These are phyloP conservation scores for Drosophila nasuta DNA, from an alignment of 1,140 invertebrate genomes.

Conservation along the genomic window DNA sequence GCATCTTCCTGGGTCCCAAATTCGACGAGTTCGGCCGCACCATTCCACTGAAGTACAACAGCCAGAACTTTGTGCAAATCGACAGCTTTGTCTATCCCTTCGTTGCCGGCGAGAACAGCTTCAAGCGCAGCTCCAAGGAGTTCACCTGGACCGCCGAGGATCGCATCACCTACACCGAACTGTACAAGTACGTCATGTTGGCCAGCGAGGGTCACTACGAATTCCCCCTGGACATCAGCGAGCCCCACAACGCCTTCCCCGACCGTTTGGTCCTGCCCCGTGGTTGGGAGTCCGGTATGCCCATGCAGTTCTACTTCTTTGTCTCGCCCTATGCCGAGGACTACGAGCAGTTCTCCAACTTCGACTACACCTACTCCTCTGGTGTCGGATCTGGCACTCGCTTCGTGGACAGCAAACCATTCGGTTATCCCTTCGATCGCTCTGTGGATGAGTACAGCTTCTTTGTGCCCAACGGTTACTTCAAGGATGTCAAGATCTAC, in stretches of 20 bases:
- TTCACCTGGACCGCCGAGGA: slow-evolving; percentile 88
- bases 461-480: slow-evolving; percentile 82
- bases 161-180: slow-evolving; percentile 87
- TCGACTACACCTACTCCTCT: slow-evolving; percentile 62
- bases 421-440: slow-evolving; percentile 85
- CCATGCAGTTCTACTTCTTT: slow-evolving; percentile 87
- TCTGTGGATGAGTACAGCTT: slow-evolving; percentile 78
- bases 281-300: slow-evolving; percentile 87
- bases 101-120: slow-evolving; percentile 88
- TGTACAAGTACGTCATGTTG: slow-evolving; percentile 87
- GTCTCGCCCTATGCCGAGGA: slow-evolving; percentile 84
- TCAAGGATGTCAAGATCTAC: slow-evolving; percentile 84
- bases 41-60: slow-evolving; percentile 87
- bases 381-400: slow-evolving; percentile 74
- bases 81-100: slow-evolving; percentile 89
- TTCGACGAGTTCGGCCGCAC: slow-evolving; percentile 86
- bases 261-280: slow-evolving; percentile 87
- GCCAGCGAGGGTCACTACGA: slow-evolving; percentile 85
- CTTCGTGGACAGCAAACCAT: slow-evolving; percentile 70
- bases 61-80: slow-evolving; percentile 88
- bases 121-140: slow-evolving; percentile 89
- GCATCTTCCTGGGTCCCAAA: slow-evolving; percentile 87
- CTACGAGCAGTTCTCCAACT: slow-evolving; percentile 68
- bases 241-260: slow-evolving; percentile 87
- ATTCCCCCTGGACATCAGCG: slow-evolving; percentile 85